Evolutionary conservation across 2,113 vertebrate species (phyloP).

Genomic region (Caloenas nicobarica): DNA sequence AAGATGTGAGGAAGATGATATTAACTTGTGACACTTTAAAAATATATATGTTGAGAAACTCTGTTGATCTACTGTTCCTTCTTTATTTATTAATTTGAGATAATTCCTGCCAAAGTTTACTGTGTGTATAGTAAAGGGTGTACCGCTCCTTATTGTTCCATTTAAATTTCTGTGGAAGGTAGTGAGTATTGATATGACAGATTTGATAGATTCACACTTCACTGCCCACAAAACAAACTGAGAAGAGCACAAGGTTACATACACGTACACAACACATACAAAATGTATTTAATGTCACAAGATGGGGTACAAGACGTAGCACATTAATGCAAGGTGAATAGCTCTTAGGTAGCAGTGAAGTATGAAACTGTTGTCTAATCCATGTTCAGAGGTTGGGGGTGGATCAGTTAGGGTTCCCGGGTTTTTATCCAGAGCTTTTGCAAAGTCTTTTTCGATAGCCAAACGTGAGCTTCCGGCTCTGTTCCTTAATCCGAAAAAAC

Average conservation of each 20-base stretch:
- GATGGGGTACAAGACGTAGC: neutral
- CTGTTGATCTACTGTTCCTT: neutral
- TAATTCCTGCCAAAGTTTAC: neutral
- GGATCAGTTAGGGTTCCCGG: neutral
- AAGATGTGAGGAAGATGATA: neutral
- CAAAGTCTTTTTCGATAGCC: neutral
- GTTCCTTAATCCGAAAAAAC: neutral
- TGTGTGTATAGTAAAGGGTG: neutral
- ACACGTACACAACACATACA: accelerated
- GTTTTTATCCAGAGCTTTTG: neutral
- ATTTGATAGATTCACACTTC: neutral
- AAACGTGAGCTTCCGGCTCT: neutral
- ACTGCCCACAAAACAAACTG: neutral
- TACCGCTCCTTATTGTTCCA: neutral
- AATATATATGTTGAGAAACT: neutral
- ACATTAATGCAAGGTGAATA: neutral
- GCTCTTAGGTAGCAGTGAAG: neutral
- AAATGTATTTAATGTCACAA: neutral
- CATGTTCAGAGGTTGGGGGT: neutral
- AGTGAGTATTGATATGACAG: neutral
- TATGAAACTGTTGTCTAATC: neutral
- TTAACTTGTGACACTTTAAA: neutral
- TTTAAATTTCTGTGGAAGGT: neutral
- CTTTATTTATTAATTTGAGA: neutral
- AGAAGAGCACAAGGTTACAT: neutral